Percentiles rank a stretch among this genome's conserved stretches.
phyloP scores from a whole-genome alignment of 2,797 vertebrate species.

The Buphagus erythrorhynchus region DNA sequence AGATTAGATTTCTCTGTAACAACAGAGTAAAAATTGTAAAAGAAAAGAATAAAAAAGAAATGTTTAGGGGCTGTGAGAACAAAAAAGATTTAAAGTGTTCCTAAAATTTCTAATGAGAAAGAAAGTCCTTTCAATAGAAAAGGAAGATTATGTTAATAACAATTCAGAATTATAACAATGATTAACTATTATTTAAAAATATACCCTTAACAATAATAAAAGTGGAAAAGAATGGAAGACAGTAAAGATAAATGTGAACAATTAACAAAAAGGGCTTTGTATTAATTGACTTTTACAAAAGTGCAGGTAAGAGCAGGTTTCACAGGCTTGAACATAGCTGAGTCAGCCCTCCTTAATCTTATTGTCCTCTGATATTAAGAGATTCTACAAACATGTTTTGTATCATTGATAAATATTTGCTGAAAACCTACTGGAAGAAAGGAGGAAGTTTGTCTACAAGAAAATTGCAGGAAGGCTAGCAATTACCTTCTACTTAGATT shows the following conservation, averaged over 20 bases:
- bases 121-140: constrained; percentile 16
- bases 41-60: background rate
- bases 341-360: constrained; percentile 15
- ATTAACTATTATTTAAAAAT: constrained; percentile 36
- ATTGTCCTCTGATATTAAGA: constrained; percentile 10
- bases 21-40: background rate
- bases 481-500: constrained; percentile 23
- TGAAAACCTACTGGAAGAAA: constrained; percentile 31
- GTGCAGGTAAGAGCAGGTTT: background rate
- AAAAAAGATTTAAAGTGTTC: background rate
- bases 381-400: constrained; percentile 9
- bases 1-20: background rate
- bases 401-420: constrained; percentile 37
- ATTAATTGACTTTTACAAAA: constrained; percentile 35
- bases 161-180: constrained; percentile 24
- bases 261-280: background rate
- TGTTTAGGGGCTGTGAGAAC: background rate
- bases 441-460: constrained; percentile 6
- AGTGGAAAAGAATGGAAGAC: constrained; percentile 29
- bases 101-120: constrained; percentile 19
- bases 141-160: constrained; percentile 40
- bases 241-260: constrained; percentile 32
- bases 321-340: background rate
- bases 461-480: constrained; percentile 31
- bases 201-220: constrained; percentile 43